phyloP scores from a whole-genome alignment of 2,888 invertebrate species.

The Lydus trimaculatus region DNA sequence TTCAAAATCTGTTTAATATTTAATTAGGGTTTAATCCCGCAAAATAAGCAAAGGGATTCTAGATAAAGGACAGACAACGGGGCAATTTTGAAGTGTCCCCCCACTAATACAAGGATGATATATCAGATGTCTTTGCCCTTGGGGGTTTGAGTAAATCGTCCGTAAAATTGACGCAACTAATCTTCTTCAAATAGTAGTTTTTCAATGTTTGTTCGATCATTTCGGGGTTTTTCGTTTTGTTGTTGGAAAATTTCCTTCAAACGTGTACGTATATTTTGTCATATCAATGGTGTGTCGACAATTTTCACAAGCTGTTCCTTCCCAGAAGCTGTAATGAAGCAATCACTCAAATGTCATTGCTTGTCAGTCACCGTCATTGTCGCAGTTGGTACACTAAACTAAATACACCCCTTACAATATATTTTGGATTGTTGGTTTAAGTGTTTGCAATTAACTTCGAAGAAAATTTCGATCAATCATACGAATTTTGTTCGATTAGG shows the following conservation, averaged over 20 bases:
- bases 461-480: not conserved
- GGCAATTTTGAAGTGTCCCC: slow-evolving; percentile 36
- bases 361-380: slow-evolving; percentile 32
- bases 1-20: slow-evolving; percentile 38
- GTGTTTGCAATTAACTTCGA: slow-evolving; percentile 2
- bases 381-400: slow-evolving; percentile 24
- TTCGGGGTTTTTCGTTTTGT: not conserved
- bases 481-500: not conserved
- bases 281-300: slow-evolving; percentile 28
- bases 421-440: not conserved
- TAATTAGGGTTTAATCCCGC: slow-evolving; percentile 36
- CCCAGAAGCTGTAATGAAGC: slow-evolving; percentile 31
- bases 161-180: slow-evolving; percentile 42
- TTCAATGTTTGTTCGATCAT: slow-evolving; percentile 3
- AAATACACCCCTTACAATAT: slow-evolving; percentile 21
- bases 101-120: slow-evolving; percentile 30
- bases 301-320: slow-evolving; percentile 31
- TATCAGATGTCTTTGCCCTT: slow-evolving; percentile 36
- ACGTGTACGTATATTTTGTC: slow-evolving; percentile 7
- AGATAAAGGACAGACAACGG: slow-evolving; percentile 33
- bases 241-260: not conserved
- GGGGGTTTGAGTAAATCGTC: slow-evolving; percentile 47
- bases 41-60: slow-evolving; percentile 35
- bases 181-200: slow-evolving; percentile 25
- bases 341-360: slow-evolving; percentile 34